A percentile compares a stretch with the other conserved stretches of the same genome.
These are phyloP conservation scores for Mungos mungo DNA, from an alignment of 2,113 vertebrate genomes.

Conservation along the genomic window DNA sequence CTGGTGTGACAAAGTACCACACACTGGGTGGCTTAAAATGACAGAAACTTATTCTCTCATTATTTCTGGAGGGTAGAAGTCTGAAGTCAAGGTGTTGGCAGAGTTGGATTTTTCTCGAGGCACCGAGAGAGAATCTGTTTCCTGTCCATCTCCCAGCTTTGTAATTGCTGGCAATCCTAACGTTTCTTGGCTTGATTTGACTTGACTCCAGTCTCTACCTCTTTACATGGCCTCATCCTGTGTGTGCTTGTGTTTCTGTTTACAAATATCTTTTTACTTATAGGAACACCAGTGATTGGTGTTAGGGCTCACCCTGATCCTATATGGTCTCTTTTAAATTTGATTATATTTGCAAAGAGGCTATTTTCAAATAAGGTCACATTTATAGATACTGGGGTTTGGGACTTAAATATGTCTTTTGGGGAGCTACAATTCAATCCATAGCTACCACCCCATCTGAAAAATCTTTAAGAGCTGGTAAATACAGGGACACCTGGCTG, in stretches of 20 bases:
- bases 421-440: not conserved
- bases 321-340: not conserved
- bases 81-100: not conserved
- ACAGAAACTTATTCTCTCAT: not conserved
- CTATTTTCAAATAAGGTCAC: not conserved
- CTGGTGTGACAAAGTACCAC: not conserved
- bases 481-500: not conserved
- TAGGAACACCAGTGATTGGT: not conserved
- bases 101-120: not conserved
- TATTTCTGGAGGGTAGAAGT: not conserved
- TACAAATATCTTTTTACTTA: not conserved
- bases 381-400: not conserved
- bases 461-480: conserved; percentile 5
- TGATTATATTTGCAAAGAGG: not conserved
- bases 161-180: not conserved
- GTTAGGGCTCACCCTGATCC: not conserved
- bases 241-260: not conserved
- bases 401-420: not conserved
- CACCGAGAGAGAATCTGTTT: not conserved
- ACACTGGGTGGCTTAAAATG: not conserved
- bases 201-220: not conserved
- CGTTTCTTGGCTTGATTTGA: not conserved
- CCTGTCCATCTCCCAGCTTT: not conserved
- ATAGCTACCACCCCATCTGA: not conserved
- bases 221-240: not conserved